phyloP scores from a whole-genome alignment of 2,888 invertebrate genomes.

The Synanthedon myopaeformis region DNA sequence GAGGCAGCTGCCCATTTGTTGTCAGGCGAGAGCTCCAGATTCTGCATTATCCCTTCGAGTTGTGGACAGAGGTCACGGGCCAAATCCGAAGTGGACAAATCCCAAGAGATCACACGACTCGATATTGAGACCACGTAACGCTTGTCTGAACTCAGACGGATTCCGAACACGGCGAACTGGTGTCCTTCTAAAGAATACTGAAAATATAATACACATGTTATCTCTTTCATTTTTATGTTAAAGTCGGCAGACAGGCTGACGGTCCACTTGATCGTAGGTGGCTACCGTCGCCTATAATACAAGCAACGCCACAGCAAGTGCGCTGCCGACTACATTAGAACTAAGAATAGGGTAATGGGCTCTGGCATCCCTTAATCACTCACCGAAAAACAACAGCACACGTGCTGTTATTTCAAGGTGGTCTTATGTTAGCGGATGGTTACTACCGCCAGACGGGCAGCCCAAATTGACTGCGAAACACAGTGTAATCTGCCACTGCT shows the following conservation, averaged over 20 bases:
- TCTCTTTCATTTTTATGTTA: neutral
- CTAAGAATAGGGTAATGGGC: no score
- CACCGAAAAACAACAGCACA: no score
- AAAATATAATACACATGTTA: constrained; percentile 7
- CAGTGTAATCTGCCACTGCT: no score
- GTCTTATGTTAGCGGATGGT: no score
- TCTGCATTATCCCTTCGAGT: constrained; percentile 96
- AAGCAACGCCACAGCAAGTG: no score
- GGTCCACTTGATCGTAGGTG: neutral
- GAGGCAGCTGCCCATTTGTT: constrained; percentile 96
- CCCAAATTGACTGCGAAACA: no score
- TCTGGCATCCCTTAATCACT: no score
- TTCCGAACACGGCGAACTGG: constrained; percentile 96
- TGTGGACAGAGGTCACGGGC: constrained; percentile 91
- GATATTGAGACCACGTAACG: constrained; percentile 96
- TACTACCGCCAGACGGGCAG: no score
- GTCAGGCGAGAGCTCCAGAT: constrained; percentile 90
- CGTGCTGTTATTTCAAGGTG: no score
- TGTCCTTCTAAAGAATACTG: constrained; percentile 97
- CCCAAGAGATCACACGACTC: constrained; percentile 97
- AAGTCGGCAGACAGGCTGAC: neutral
- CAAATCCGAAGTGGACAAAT: constrained; percentile 94
- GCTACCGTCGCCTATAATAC: neutral
- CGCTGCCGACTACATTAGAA: no score
- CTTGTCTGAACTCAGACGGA: constrained; percentile 88